Evolutionary conservation across 2,113 vertebrate species (phyloP).

Genomic region (Corythornis madagascariensis): DNA sequence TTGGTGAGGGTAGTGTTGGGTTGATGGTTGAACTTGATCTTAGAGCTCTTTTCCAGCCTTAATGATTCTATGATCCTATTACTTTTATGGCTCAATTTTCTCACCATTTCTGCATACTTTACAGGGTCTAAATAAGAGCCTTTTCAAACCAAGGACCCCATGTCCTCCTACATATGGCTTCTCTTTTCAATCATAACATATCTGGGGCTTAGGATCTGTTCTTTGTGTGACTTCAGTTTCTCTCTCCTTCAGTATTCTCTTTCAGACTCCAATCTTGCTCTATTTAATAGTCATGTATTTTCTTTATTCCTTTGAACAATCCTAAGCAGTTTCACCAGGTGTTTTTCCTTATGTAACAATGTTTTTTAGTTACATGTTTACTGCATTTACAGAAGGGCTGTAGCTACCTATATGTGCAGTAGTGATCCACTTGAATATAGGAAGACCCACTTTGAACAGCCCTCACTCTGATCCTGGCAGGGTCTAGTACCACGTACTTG

Average conservation of each 20-base stretch:
- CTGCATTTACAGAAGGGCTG: not conserved
- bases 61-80: too few relatives aligned
- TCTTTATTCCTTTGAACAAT: not conserved
- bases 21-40: too few relatives aligned
- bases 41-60: too few relatives aligned
- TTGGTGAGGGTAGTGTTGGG: too few relatives aligned
- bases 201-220: not conserved
- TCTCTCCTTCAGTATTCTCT: not conserved
- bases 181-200: not conserved
- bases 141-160: not conserved
- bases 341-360: not conserved
- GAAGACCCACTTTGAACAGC: not conserved
- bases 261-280: not conserved
- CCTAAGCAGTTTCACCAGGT: fast-evolving
- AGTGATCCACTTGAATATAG: not conserved
- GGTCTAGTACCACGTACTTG: not conserved
- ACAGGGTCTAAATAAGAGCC: not conserved
- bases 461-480: not conserved
- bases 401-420: not conserved
- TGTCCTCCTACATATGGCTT: not conserved
- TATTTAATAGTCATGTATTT: not conserved
- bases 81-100: not conserved
- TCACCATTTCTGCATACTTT: not conserved
- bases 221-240: not conserved
- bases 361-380: not conserved